Conservation (phyloP, 2,888 invertebrate species). For the Parnassius smintheus region DNA sequence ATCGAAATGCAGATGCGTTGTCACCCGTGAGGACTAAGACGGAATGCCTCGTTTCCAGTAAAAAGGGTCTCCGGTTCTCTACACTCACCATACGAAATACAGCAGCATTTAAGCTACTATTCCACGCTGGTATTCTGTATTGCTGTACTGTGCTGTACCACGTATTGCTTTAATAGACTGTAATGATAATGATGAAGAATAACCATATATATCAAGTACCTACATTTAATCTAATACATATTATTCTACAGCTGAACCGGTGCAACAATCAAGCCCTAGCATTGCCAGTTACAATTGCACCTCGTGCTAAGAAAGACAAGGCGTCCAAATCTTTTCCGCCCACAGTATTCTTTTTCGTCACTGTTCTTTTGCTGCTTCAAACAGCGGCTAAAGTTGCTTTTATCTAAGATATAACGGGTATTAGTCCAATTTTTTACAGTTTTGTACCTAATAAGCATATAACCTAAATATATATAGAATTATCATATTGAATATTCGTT, state of each 20-base stretch:
- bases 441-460: neutral
- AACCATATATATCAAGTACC: neutral
- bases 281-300: slow-evolving; percentile 47
- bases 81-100: too few species aligned
- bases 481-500: neutral
- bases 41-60: too few species aligned
- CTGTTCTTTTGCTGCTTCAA: slow-evolving; percentile 62
- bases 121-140: too few species aligned
- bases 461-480: neutral
- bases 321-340: slow-evolving; percentile 49
- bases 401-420: slow-evolving; percentile 39
- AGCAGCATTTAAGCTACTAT: too few species aligned
- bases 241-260: slow-evolving; percentile 53
- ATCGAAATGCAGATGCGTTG: too few species aligned
- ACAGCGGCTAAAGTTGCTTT: slow-evolving; percentile 67
- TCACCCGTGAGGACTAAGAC: too few species aligned
- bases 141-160: too few species aligned
- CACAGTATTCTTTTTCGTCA: slow-evolving; percentile 64
- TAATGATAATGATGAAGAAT: too few species aligned
- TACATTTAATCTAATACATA: neutral
- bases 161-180: too few species aligned
- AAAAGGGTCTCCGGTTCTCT: too few species aligned
- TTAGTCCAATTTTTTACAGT: neutral
- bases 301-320: slow-evolving; percentile 36
- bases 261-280: slow-evolving; percentile 69